phyloP scores from a whole-genome alignment of 2,113 vertebrate genomes.

The Crypturellus undulatus region DNA sequence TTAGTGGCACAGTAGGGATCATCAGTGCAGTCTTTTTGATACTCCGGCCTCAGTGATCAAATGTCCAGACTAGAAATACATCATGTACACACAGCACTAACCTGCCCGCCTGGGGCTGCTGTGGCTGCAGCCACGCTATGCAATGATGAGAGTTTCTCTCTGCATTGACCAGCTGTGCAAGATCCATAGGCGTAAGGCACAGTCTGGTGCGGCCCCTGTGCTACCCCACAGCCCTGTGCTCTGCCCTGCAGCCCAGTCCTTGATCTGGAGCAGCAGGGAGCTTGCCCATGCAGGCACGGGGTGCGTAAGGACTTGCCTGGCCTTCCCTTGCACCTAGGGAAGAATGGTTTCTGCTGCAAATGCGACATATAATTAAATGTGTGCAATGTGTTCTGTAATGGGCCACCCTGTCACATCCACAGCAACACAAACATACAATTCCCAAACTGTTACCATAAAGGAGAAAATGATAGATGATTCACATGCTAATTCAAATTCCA shows the following conservation, averaged over 20 bases:
- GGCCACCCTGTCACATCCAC: not conserved
- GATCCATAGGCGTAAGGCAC: rapidly evolving
- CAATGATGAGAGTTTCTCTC: not conserved
- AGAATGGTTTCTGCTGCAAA: not conserved
- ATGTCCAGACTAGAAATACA: not conserved
- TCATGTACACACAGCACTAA: not conserved
- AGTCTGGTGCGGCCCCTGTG: no score
- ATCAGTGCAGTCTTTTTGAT: not conserved
- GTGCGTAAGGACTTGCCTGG: not conserved
- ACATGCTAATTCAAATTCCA: not conserved
- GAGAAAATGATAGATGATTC: not conserved
- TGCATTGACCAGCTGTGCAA: not conserved
- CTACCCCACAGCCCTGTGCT: not conserved
- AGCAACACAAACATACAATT: not conserved
- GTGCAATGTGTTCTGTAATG: not conserved
- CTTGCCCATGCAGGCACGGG: rapidly evolving
- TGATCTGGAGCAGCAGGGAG: not conserved
- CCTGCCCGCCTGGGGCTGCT: not conserved
- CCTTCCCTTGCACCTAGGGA: not conserved
- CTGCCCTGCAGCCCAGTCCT: not conserved
- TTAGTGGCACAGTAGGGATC: not conserved
- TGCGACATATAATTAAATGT: not conserved
- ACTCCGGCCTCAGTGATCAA: not conserved
- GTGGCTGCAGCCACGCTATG: not conserved
- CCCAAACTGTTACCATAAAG: not conserved